Conservation (phyloP, 2,888 invertebrate species). For the Lymantria monacha region DNA sequence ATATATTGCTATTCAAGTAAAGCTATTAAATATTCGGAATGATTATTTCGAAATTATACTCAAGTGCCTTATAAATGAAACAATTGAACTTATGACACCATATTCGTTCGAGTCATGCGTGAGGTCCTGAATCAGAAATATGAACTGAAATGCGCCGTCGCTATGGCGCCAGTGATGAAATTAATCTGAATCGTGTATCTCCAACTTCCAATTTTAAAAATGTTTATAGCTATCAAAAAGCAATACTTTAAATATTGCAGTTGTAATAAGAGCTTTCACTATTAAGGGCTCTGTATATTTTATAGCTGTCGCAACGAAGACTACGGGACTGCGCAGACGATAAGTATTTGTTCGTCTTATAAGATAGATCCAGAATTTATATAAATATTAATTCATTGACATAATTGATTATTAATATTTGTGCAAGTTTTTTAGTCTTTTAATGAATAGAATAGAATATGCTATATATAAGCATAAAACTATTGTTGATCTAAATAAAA, state of each 20-base stretch:
- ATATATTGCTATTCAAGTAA: constrained; percentile 33
- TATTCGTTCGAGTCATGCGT: constrained; percentile 39
- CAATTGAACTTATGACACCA: constrained; percentile 27
- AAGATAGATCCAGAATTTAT: too few relatives aligned
- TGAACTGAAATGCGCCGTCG: constrained; percentile 62
- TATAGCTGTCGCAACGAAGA: constrained; percentile 2
- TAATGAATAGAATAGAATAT: too few relatives aligned
- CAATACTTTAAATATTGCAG: constrained; percentile 36
- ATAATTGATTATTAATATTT: too few relatives aligned
- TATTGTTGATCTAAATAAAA: too few relatives aligned
- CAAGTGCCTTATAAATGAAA: constrained; percentile 19
- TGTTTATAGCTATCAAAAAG: constrained; percentile 45
- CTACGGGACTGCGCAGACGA: not conserved
- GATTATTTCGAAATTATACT: constrained; percentile 25
- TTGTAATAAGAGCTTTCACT: constrained; percentile 25
- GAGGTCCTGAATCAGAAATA: constrained; percentile 67
- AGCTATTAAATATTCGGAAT: not conserved
- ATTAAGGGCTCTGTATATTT: constrained; percentile 14
- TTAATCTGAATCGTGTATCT: constrained; percentile 60
- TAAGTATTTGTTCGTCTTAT: too few relatives aligned
- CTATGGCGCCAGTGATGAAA: constrained; percentile 58
- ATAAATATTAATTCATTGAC: too few relatives aligned
- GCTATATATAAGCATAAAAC: too few relatives aligned
- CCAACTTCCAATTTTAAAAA: constrained; percentile 51
- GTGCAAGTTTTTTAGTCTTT: too few relatives aligned